These are phyloP conservation scores for Stegastes partitus DNA, from an alignment of 2,113 vertebrate genomes.

Conservation along the genomic window DNA sequence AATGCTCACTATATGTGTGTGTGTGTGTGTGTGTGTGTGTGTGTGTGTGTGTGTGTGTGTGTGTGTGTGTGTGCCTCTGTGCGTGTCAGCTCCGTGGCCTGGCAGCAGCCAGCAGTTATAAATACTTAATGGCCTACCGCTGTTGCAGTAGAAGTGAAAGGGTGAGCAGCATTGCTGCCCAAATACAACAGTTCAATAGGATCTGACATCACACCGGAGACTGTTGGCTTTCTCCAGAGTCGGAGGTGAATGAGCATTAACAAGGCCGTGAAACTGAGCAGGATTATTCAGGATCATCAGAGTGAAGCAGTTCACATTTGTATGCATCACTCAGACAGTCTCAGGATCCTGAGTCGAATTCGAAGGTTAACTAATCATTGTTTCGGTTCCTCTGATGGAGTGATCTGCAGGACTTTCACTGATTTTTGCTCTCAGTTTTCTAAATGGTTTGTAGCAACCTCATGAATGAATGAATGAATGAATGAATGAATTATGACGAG, in stretches of 20 bases:
- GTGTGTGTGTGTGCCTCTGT: constrained; percentile 17
- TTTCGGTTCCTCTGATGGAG: too few species aligned
- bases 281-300: too few species aligned
- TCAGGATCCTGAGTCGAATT: too few species aligned
- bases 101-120: constrained; percentile 55
- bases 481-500: too few species aligned
- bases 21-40: not conserved
- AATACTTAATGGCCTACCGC: constrained; percentile 68
- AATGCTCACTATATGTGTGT: constrained; percentile 27
- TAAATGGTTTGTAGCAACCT: too few species aligned
- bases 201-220: not conserved
- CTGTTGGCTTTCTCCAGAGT: constrained; percentile 1
- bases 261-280: not conserved
- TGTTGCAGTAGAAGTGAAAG: constrained; percentile 60
- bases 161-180: constrained; percentile 32
- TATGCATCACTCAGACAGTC: too few species aligned
- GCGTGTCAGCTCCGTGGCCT: constrained; percentile 50
- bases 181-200: constrained; percentile 68
- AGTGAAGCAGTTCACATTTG: too few species aligned
- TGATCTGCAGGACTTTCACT: too few species aligned
- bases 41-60: constrained; percentile 1
- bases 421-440: too few species aligned
- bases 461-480: too few species aligned
- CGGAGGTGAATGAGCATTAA: constrained; percentile 7
- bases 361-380: too few species aligned